A percentile compares a stretch with the other conserved stretches of the same genome.
Evolutionary conservation across 1,140 invertebrate genomes (phyloP).

Genomic region (Tetramorium simillimum): DNA sequence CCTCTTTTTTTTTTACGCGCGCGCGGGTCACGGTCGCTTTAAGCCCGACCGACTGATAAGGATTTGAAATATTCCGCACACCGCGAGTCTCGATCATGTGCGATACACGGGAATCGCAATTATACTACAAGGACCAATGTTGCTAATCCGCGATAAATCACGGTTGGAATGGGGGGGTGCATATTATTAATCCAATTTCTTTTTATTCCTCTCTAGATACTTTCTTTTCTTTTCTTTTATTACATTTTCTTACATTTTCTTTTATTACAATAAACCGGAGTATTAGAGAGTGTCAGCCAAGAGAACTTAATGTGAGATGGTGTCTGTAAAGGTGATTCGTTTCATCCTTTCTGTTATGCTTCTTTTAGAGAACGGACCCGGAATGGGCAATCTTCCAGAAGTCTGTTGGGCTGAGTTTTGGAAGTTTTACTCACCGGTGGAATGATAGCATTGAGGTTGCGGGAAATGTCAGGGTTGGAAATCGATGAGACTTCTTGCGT

Average conservation of each 20-base stretch:
- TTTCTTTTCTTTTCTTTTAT: background rate
- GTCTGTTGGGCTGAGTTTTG: slow-evolving; percentile 15
- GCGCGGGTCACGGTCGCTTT: slow-evolving; percentile 28
- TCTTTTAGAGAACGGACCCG: background rate
- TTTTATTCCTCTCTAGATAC: background rate
- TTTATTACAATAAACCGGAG: slow-evolving; percentile 13
- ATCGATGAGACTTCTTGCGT: slow-evolving; percentile 25
- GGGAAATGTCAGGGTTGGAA: background rate
- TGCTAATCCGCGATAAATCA: slow-evolving; percentile 19
- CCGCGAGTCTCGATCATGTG: slow-evolving; percentile 15
- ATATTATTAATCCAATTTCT: slow-evolving; percentile 52
- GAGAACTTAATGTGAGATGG: background rate
- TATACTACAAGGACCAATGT: slow-evolving; percentile 21
- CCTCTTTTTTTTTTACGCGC: slow-evolving; percentile 33
- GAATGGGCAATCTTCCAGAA: slow-evolving; percentile 35
- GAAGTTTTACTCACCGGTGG: slow-evolving; percentile 30
- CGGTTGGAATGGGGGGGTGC: background rate
- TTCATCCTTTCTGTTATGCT: background rate
- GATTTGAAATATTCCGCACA: slow-evolving; percentile 57
- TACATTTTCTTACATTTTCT: no score
- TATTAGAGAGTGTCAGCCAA: background rate
- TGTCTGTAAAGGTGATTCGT: background rate
- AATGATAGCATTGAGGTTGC: slow-evolving; percentile 1
- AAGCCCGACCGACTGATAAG: slow-evolving; percentile 47
- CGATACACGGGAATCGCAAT: slow-evolving; percentile 51